Evolutionary conservation across 2,113 vertebrate genomes (phyloP).

Genomic region (Prinia subflava): DNA sequence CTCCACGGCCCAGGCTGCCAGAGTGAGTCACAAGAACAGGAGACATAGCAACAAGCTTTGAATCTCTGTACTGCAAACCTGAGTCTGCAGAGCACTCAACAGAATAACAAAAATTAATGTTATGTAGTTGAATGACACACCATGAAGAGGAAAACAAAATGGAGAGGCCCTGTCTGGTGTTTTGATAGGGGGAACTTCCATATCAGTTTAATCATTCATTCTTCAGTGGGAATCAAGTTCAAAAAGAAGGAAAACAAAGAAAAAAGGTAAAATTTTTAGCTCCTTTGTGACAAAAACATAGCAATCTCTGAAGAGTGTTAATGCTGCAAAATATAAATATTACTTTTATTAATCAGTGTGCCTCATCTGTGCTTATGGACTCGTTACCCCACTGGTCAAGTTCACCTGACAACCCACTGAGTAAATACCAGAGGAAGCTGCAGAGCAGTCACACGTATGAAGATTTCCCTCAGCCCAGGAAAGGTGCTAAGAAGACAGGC

Average conservation of each 20-base stretch:
- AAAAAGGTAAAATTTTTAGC: neutral
- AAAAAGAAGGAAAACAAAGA: neutral
- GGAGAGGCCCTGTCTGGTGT: neutral
- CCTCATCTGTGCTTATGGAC: neutral
- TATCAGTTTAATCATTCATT: neutral
- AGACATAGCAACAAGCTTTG: neutral
- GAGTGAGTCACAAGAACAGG: neutral
- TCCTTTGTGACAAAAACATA: neutral
- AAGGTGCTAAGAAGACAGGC: neutral
- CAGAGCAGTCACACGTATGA: neutral
- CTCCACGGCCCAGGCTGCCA: neutral
- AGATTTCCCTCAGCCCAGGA: neutral
- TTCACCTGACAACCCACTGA: neutral
- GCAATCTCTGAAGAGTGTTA: neutral
- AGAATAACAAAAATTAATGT: neutral
- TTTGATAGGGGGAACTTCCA: neutral
- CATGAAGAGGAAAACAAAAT: neutral
- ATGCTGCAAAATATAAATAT: neutral
- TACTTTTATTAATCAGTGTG: neutral
- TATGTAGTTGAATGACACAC: neutral
- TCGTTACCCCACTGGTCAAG: neutral
- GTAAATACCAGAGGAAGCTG: neutral
- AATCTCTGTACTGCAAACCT: rapidly evolving
- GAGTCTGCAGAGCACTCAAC: neutral
- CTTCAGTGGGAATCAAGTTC: neutral